Percentiles rank a stretch among this genome's conserved stretches.
Conservation (phyloP, 2,797 vertebrate species). For the Serranus cabrilla region DNA sequence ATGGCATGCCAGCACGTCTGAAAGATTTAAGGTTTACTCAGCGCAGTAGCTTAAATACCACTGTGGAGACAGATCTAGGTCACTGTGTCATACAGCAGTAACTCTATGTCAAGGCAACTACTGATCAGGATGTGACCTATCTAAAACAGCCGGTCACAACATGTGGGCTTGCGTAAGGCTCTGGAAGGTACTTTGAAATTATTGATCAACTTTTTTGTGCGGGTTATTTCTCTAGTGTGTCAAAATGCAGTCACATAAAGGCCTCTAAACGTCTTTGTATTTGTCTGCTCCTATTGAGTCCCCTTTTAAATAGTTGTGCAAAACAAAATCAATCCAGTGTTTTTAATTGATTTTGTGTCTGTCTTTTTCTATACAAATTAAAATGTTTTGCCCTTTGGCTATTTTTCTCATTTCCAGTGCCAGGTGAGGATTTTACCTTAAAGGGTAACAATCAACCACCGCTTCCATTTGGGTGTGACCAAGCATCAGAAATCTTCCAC, state of each 20-base stretch:
- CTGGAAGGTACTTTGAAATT: conserved; percentile 50
- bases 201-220: conserved; percentile 25
- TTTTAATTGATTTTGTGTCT: too few relatives aligned
- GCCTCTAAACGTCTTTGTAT: background rate
- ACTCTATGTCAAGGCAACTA: conserved; percentile 22
- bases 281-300: background rate
- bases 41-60: conserved; percentile 11
- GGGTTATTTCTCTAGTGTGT: conserved; percentile 11
- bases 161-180: conserved; percentile 44
- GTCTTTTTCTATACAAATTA: background rate
- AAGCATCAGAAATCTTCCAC: conserved; percentile 71
- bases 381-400: conserved; percentile 48
- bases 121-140: conserved; percentile 64
- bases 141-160: conserved; percentile 47
- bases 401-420: conserved; percentile 86
- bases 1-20: background rate
- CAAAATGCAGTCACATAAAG: conserved; percentile 18
- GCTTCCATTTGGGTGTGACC: conserved; percentile 83
- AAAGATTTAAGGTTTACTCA: conserved; percentile 17
- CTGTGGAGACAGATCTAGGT: conserved; percentile 52
- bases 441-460: conserved; percentile 82
- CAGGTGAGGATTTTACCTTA: conserved; percentile 88
- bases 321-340: conserved; percentile 64
- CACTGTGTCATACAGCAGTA: conserved; percentile 52
- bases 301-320: conserved; percentile 66